Evolutionary conservation across 2,797 vertebrate genomes (phyloP).

Genomic region (Champsocephalus esox): DNA sequence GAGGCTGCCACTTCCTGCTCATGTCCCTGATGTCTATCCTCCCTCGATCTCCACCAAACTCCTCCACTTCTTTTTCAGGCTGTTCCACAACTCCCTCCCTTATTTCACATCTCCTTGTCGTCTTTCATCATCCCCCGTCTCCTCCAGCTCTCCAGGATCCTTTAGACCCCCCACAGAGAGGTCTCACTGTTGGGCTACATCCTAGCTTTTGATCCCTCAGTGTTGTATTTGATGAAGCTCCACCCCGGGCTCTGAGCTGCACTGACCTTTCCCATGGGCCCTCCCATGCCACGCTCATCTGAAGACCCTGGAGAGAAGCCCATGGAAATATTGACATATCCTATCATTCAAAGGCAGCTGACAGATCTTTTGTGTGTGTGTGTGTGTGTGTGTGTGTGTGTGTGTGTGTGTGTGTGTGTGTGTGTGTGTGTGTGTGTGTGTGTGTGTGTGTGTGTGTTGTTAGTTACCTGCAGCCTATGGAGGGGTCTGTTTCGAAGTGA

Average conservation of each 20-base stretch:
- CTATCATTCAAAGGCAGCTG: conserved; percentile 38
- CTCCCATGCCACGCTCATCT: conserved; percentile 45
- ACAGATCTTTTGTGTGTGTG: conserved; percentile 11
- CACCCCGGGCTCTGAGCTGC: conserved; percentile 5
- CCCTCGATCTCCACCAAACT: background rate
- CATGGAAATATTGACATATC: conserved; percentile 28
- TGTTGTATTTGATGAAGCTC: conserved; percentile 44
- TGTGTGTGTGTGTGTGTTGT: background rate
- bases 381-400: background rate
- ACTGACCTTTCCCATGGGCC: conserved; percentile 53
- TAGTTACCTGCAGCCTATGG: conserved; percentile 6
- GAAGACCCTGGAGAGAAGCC: conserved; percentile 32
- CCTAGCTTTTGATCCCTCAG: conserved; percentile 42
- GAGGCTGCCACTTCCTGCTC: conserved; percentile 5
- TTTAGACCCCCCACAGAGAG: conserved; percentile 10
- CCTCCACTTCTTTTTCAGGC: background rate
- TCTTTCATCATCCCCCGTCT: conserved; percentile 13
- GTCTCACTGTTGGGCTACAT: conserved; percentile 33
- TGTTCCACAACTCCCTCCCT: background rate
- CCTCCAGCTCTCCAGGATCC: conserved; percentile 14
- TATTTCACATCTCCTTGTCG: background rate
- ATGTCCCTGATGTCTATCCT: background rate
- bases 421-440: too few relatives aligned
- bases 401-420: too few relatives aligned
- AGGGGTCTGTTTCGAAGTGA: conserved; percentile 18